These are phyloP conservation scores for Leucoma salicis DNA, from an alignment of 2,888 invertebrate genomes.

Conservation along the genomic window DNA sequence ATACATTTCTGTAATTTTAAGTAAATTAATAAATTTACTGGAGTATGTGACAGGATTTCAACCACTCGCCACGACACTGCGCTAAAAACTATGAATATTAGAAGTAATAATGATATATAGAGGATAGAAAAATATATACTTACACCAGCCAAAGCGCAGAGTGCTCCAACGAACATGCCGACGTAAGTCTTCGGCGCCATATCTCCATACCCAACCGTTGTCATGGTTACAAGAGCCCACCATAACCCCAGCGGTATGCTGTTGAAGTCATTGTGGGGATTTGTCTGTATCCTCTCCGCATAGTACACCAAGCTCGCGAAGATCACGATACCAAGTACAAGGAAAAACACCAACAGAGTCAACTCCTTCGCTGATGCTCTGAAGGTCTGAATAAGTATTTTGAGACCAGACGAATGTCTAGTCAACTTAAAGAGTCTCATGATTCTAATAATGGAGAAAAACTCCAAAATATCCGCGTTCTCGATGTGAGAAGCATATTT, in stretches of 20 bases:
- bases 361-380: conserved; percentile 98
- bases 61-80: too few relatives aligned
- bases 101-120: too few relatives aligned
- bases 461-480: conserved; percentile 97
- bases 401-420: conserved; percentile 97
- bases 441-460: conserved; percentile 98
- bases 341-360: conserved; percentile 97
- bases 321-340: conserved; percentile 98
- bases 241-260: conserved; percentile 98
- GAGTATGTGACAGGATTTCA: too few relatives aligned
- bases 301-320: conserved; percentile 99
- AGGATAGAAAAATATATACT: conserved; percentile 42
- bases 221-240: conserved; percentile 99
- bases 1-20: too few relatives aligned
- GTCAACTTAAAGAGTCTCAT: conserved; percentile 99
- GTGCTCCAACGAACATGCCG: conserved; percentile 98
- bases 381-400: conserved; percentile 99
- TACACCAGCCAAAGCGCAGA: conserved; percentile 99
- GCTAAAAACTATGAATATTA: too few relatives aligned
- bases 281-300: conserved; percentile 97
- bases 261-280: conserved; percentile 98
- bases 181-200: conserved; percentile 99
- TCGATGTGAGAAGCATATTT: conserved; percentile 95
- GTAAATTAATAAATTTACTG: too few relatives aligned
- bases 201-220: conserved; percentile 98